A percentile compares a stretch with the other conserved stretches of the same genome.
phyloP scores from a whole-genome alignment of 2,797 vertebrate species.

The Morus bassanus region DNA sequence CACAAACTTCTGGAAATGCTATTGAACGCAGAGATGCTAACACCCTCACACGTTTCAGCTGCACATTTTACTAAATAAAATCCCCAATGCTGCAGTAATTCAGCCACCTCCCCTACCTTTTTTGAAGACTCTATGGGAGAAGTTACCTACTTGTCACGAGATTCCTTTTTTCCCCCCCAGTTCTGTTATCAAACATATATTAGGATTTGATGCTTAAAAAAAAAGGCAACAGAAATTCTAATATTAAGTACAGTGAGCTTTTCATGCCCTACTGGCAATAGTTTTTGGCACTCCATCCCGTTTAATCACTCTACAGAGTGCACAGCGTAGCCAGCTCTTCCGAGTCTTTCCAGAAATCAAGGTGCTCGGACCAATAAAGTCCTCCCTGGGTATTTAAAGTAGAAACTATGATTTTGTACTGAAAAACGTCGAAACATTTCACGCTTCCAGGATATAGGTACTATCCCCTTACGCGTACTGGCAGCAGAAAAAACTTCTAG shows the following conservation, averaged over 20 bases:
- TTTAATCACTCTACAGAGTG: background rate
- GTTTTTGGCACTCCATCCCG: background rate
- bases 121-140: background rate
- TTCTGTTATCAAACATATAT: background rate
- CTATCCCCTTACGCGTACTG: fast-evolving
- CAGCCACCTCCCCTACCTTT: background rate
- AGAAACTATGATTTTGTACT: background rate
- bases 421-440: background rate
- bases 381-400: background rate
- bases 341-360: background rate
- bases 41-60: background rate
- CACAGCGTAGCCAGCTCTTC: background rate
- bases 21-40: background rate
- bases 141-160: background rate
- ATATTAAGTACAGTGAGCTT: background rate
- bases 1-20: background rate
- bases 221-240: background rate
- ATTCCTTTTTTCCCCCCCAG: background rate
- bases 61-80: background rate
- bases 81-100: background rate
- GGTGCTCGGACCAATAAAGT: background rate
- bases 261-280: background rate
- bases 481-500: background rate
- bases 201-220: background rate
- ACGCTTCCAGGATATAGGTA: background rate